Conservation (phyloP, 2,888 invertebrate genomes). For the Oligia latruncula region DNA sequence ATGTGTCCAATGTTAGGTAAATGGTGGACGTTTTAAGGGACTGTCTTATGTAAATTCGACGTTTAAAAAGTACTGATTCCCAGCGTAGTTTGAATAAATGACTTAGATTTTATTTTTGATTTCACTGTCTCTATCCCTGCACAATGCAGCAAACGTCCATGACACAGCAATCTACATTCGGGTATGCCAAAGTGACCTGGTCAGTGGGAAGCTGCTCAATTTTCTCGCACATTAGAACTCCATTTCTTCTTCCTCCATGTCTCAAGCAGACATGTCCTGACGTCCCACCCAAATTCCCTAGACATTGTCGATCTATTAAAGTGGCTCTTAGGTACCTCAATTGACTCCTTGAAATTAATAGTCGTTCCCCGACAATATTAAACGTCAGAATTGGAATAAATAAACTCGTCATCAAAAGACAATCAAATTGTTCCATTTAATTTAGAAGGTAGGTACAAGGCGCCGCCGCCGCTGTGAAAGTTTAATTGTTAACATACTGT, state of each 20-base stretch:
- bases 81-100: too few species aligned
- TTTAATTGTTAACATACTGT: slow-evolving; percentile 23
- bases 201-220: background rate
- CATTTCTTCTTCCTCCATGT: slow-evolving; percentile 1
- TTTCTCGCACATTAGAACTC: background rate
- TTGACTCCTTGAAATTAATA: slow-evolving; percentile 48
- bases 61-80: too few species aligned
- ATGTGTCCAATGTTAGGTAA: too few species aligned
- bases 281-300: slow-evolving; percentile 32
- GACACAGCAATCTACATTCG: background rate
- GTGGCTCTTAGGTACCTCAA: slow-evolving; percentile 31
- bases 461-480: background rate
- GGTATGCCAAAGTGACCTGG: background rate
- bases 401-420: slow-evolving; percentile 27
- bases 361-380: slow-evolving; percentile 34
- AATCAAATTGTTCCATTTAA: slow-evolving; percentile 40
- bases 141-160: too few species aligned
- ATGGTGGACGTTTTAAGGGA: too few species aligned
- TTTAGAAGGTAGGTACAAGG: slow-evolving; percentile 4
- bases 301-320: slow-evolving; percentile 36
- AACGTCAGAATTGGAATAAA: slow-evolving; percentile 32
- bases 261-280: slow-evolving; percentile 6
- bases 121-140: too few species aligned
- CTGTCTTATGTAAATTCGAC: too few species aligned
- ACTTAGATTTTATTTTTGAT: too few species aligned